Evolutionary conservation across 1,140 invertebrate genomes (phyloP).

Genomic region (Teleopsis dalmanni): DNA sequence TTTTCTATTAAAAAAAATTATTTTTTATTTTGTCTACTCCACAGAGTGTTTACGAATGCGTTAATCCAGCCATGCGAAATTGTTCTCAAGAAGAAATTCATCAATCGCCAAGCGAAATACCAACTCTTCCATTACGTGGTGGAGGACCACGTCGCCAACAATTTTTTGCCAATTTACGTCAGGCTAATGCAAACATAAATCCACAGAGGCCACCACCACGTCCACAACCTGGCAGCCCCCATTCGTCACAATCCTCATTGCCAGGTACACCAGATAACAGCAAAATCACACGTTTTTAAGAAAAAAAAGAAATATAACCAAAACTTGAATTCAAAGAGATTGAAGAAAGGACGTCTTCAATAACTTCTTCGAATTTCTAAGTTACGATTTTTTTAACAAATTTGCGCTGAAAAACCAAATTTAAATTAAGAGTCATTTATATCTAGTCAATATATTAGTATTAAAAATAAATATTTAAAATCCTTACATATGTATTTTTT

Average conservation of each 20-base stretch:
- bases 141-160: conserved; percentile 34
- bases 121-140: conserved; percentile 39
- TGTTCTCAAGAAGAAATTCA: conserved; percentile 34
- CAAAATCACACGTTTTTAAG: conserved; percentile 39
- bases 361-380: too few relatives aligned
- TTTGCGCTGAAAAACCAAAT: too few relatives aligned
- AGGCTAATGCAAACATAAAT: conserved; percentile 40
- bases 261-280: conserved; percentile 31
- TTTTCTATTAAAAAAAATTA: neutral
- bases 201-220: conserved; percentile 33
- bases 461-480: too few relatives aligned
- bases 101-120: conserved; percentile 42
- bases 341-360: too few relatives aligned
- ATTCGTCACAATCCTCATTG: conserved; percentile 31
- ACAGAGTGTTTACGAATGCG: conserved; percentile 43
- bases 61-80: conserved; percentile 42
- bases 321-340: too few relatives aligned
- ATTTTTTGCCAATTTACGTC: conserved; percentile 41
- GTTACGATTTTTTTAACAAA: too few relatives aligned
- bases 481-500: too few relatives aligned
- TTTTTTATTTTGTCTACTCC: neutral
- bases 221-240: conserved; percentile 18
- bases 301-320: neutral
- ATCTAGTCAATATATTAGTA: too few relatives aligned
- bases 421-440: too few relatives aligned